A percentile compares a stretch with the other conserved stretches of the same genome.
These are phyloP conservation scores for Mormyrops boulengeri DNA, from an alignment of 2,797 vertebrate species.

Conservation along the genomic window DNA sequence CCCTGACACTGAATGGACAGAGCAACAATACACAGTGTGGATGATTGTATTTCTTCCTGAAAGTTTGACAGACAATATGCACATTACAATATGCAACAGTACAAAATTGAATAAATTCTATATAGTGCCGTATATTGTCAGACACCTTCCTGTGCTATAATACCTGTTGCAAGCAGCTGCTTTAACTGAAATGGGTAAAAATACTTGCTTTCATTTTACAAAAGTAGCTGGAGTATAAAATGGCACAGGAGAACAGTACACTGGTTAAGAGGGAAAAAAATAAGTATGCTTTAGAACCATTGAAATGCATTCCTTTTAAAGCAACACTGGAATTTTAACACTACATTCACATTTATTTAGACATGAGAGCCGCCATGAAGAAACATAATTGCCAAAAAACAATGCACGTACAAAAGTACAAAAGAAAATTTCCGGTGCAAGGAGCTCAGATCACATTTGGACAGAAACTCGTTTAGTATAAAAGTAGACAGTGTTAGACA, in stretches of 20 bases:
- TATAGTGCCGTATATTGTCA: neutral
- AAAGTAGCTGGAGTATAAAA: slow-evolving; percentile 22
- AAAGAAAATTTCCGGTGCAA: neutral
- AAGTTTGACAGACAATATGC: neutral
- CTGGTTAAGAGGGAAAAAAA: slow-evolving; percentile 11
- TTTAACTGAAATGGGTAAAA: neutral
- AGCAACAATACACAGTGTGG: slow-evolving; percentile 19
- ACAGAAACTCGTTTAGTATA: neutral
- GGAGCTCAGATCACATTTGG: neutral
- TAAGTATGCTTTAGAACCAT: neutral
- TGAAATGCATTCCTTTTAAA: neutral
- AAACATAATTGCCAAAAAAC: neutral
- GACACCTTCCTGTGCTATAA: neutral
- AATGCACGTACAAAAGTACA: neutral
- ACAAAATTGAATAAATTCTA: neutral
- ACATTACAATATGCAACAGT: neutral
- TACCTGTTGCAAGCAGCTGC: neutral
- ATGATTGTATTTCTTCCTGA: slow-evolving; percentile 7
- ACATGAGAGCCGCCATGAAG: neutral
- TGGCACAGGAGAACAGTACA: slow-evolving; percentile 20
- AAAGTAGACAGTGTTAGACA: neutral
- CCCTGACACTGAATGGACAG: slow-evolving; percentile 2
- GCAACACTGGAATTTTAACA: neutral
- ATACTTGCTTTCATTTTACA: neutral
- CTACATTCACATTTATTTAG: neutral